Conservation (phyloP, 2,888 invertebrate genomes). For the Monochamus alternatus region DNA sequence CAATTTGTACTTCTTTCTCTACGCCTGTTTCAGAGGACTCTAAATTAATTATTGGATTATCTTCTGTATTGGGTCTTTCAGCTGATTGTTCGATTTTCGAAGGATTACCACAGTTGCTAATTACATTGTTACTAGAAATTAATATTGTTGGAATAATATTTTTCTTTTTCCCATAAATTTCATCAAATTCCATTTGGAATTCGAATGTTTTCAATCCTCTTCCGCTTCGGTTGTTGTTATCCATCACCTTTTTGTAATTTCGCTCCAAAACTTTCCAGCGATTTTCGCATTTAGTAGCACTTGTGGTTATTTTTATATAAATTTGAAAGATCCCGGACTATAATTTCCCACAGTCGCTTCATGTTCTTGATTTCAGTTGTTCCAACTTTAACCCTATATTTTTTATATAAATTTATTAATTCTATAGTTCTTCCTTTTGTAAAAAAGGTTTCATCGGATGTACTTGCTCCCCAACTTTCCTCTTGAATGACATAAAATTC, state of each 20-base stretch:
- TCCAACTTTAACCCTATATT: conserved; percentile 31
- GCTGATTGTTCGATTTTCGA: too few species aligned
- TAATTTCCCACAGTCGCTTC: conserved; percentile 36
- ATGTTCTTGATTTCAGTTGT: conserved; percentile 33
- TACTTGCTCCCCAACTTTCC: too few species aligned
- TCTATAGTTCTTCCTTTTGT: conserved; percentile 28
- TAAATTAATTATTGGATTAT: too few species aligned
- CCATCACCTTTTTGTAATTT: conserved; percentile 3
- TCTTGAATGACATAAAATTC: too few species aligned
- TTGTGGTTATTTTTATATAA: background rate
- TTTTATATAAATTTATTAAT: conserved; percentile 34
- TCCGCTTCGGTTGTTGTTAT: conserved; percentile 3
- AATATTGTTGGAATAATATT: background rate
- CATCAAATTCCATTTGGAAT: conserved; percentile 1
- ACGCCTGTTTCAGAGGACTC: too few species aligned
- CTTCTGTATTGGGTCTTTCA: too few species aligned
- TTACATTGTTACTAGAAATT: background rate
- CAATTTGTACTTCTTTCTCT: too few species aligned
- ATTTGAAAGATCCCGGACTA: background rate
- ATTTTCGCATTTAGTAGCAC: conserved; percentile 4
- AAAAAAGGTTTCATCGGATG: background rate
- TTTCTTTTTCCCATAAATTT: conserved; percentile 4
- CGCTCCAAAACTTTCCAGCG: background rate
- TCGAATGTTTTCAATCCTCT: background rate
- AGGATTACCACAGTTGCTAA: background rate